phyloP scores from a whole-genome alignment of 2,888 invertebrate species.

The Sisyra nigra region DNA sequence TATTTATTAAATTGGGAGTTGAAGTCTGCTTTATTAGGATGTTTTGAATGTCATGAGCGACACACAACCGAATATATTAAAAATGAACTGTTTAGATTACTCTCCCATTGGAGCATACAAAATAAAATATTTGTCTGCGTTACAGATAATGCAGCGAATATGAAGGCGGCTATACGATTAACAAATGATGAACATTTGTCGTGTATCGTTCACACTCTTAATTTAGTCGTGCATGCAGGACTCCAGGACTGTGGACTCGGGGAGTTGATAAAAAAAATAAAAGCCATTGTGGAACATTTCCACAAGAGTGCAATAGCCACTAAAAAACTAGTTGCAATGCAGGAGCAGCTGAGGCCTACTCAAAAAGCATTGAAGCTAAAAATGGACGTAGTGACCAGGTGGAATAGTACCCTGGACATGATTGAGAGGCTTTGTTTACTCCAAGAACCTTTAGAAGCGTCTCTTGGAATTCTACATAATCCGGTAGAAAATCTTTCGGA shows the following conservation, averaged over 20 bases:
- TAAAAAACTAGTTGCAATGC: constrained; percentile 5
- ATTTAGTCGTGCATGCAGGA: constrained; percentile 16
- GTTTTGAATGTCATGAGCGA: constrained; percentile 8
- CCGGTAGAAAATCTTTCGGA: too few species aligned
- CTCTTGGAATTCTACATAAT: too few species aligned
- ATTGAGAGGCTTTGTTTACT: too few species aligned
- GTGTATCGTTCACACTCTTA: constrained; percentile 16
- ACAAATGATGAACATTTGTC: constrained; percentile 16
- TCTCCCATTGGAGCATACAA: constrained; percentile 13
- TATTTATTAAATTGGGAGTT: constrained; percentile 10
- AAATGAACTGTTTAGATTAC: constrained; percentile 9
- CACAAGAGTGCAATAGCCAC: constrained; percentile 15
- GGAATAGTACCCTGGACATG: too few species aligned
- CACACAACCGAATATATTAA: constrained; percentile 15
- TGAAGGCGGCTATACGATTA: constrained; percentile 16
- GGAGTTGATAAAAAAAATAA: constrained; percentile 15
- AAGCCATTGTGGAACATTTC: constrained; percentile 16
- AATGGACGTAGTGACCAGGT: too few species aligned
- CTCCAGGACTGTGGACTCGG: constrained; percentile 13
- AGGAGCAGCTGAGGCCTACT: constrained; percentile 1
- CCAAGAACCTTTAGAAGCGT: too few species aligned
- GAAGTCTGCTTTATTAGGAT: constrained; percentile 6
- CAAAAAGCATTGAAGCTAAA: constrained; percentile 5
- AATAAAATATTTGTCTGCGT: constrained; percentile 15
- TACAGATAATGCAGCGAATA: constrained; percentile 17